Evolutionary conservation across 2,113 vertebrate species (phyloP).

Genomic region (Pedetes capensis): DNA sequence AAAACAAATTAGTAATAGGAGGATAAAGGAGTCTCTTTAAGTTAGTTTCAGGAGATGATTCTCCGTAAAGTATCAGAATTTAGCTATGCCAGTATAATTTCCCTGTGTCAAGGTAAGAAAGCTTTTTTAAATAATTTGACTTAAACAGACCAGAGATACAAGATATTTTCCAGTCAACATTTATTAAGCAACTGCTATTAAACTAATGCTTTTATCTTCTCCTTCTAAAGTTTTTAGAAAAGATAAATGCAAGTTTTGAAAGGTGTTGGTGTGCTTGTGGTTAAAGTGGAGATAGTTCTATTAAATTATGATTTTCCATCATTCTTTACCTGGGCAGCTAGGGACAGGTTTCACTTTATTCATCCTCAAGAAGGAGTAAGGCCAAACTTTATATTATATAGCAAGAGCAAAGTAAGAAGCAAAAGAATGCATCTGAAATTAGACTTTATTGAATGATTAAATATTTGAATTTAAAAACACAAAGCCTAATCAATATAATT

Average conservation of each 20-base stretch:
- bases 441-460: constrained; percentile 54
- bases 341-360: constrained; percentile 31
- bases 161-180: not conserved
- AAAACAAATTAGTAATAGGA: constrained; percentile 66
- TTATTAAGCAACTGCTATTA: constrained; percentile 6
- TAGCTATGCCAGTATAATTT: not conserved
- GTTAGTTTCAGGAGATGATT: constrained; percentile 8
- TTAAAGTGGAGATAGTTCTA: constrained; percentile 37
- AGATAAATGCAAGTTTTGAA: not conserved
- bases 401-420: constrained; percentile 46
- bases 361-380: constrained; percentile 2
- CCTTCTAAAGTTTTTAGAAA: constrained; percentile 30
- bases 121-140: constrained; percentile 34
- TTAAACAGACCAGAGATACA: constrained; percentile 31
- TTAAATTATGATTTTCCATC: constrained; percentile 9
- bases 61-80: constrained; percentile 41
- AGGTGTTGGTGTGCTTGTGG: constrained; percentile 39
- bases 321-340: constrained; percentile 12
- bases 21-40: constrained; percentile 33
- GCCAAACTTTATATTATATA: not conserved
- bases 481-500: constrained; percentile 2
- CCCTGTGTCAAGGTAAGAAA: constrained; percentile 24
- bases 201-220: constrained; percentile 58
- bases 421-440: constrained; percentile 7
- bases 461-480: constrained; percentile 23